Evolutionary conservation across 2,113 vertebrate species (phyloP), one percentile per base, ranked within the genome.

Genomic region (Zosterops hypoxanthus): DNA sequence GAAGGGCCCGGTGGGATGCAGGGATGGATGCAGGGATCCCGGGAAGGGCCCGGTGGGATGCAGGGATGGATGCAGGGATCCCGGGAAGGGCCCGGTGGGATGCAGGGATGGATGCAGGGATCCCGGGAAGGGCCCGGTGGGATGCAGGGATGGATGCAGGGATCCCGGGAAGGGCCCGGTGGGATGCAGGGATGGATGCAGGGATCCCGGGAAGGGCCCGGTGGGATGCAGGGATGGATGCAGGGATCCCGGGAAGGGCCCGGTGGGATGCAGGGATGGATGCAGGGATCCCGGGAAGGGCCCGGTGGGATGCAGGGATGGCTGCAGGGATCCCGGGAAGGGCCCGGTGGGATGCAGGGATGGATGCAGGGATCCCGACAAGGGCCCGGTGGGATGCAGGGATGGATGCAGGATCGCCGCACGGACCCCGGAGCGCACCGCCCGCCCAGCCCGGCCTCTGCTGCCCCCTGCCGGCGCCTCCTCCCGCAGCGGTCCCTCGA

Each of bases 381-480:
- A 17, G 1, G 10, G 31, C 13, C 21, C 21, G 21, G 46, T 47
- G 46, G 46, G 46, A 23, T 47, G 46, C 7, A 28, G 3, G 53
- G 28, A 31, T 10, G 24, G 47, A 39, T 39, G 68, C 5, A 3
- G 0, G 3, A 44, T 25, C 18, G 31, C 16, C 10, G 14, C 53
- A 1, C 1, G 25, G 31, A 17, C 34, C 24, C 55, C 46, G 31
- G 36, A 50, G 56, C 56, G 47, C 47, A 12, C 10, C 11, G 11
- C 11, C 49, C n/a, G 19, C 14, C 82, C 70, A 5, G 76, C 77
- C 53, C 79, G 73, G 90, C 36, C 77, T 94, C 75, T 96, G 90
- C 92, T 91, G 94, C 92, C 94, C 92, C 42, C 96, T 94, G 81
- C 34, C 80, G 94, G 26, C 53, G 11, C 20, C 61, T 6, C 29